Base-by-base conservation (phyloP, 2,113 vertebrate genomes). In the Proteles cristata region DNA sequence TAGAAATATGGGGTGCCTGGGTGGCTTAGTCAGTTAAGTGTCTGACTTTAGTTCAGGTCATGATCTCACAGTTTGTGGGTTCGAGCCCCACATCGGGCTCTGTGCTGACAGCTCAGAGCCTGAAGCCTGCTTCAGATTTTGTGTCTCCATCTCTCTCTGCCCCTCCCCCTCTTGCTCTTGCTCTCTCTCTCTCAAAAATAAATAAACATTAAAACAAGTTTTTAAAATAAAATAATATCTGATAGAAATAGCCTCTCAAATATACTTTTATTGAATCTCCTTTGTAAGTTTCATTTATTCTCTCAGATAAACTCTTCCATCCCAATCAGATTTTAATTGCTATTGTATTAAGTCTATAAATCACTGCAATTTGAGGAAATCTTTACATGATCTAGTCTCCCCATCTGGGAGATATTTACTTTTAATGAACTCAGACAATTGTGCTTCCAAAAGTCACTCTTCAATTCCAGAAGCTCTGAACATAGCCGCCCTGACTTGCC, bases 361-460 rank as follows among this genome's bases (percentile, higher is more conserved):
- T 80, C 55, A 97, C 17, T 90, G 61, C 6, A 95, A 31, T 90
- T 86, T 88, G 77, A 26, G 35, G 25, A 74, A 35, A 80, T 93
- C 31, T 90, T 43, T 86, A 86, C 23, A 61, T 76, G 35, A 86
- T 73, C 69, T 68, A 79, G 80, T 86, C 83, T 79, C 92, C 53
- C 71, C n/a, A 50, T 48, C 61, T 65, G 82, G 65, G 82, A 96
- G 43, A 82, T 77, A 94, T 69, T 97, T 96, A 45, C 10, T 96
- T 94, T 66, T 93, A 83, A 87, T 96, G 69, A 96, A 65, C 35
- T 43, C 65, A 14, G 33, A 65, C 92, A 89, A 87, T 91, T 58
- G 81, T 14, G 85, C 35, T 79, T 91, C 88, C 61, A 79, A 71
- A 61, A 93, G 79, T 92, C 31, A 68, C n/a, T 50, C 71, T 88